Base-by-base conservation (phyloP, 2,113 vertebrate genomes). In the Labeo catla region DNA sequence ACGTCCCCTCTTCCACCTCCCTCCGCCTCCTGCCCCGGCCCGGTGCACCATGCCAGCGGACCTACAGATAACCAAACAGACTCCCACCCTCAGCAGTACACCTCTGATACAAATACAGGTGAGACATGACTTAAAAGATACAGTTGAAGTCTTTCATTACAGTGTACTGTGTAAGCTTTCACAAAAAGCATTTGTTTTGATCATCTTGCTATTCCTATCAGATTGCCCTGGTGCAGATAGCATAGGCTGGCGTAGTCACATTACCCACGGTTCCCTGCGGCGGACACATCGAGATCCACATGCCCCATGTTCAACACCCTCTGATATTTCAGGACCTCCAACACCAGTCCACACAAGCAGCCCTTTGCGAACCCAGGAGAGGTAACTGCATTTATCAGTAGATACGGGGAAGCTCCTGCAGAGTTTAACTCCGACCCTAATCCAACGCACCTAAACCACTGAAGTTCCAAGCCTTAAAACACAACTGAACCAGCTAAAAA, bases 281-380 rank as follows among this genome's bases (percentile, higher is more conserved):
- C 93, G 91, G 73, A 89, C 92, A 68, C 93, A 95, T 65, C 93
- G 89, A 88, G 94, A 96, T 47, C 87, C 84, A 36, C 93, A 91
- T 2, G 91, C 89, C n/a, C 73, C 91, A 1, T 95, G 92, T 84
- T 94, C 93, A 65, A 93, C 94, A 1, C 91, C 95, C 1, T 95
- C 95, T 0, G 95, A 96, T 81, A 88, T 94, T 83, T 95, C 96
- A 3, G 95, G 93, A 65, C 93, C 95, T 0, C 89, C 96, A 76
- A 95, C 94, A 0, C 96, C 96, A 0, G 93, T 96, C 68, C 96
- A 96, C 88, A 96, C 95, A 89, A 97, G 97, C 93, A 97, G 97
- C 84, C 96, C 97, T 0, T 88, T 96, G 34, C 93, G 94, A 86
- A 91, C 94, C 77, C 94, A 94, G 87, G 96, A 96, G 54, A 96